phyloP scores from a whole-genome alignment of 2,113 vertebrate genomes.

The Parus major region DNA sequence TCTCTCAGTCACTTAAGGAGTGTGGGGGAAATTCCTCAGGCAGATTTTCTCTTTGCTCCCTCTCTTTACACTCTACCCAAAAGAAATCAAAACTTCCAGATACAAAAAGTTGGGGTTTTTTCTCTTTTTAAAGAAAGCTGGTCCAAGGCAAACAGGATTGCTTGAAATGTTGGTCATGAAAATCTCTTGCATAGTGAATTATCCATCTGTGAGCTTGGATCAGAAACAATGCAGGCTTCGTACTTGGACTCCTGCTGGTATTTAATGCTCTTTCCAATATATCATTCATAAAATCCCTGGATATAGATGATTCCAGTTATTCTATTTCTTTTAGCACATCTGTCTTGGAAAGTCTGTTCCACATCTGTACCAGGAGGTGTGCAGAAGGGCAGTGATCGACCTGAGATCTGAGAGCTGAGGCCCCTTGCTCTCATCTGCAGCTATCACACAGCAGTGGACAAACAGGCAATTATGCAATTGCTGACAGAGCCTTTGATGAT shows the following conservation, averaged over 20 bases:
- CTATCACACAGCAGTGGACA: not conserved
- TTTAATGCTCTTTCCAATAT: constrained; percentile 64
- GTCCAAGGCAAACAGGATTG: constrained; percentile 38
- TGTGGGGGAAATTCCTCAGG: rapidly evolving
- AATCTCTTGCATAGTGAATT: constrained; percentile 48
- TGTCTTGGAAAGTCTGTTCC: constrained; percentile 32
- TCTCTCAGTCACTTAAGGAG: not conserved
- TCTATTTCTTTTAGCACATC: constrained; percentile 13
- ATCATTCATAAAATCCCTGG: constrained; percentile 64
- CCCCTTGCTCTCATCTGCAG: not conserved
- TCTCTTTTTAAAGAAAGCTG: not conserved
- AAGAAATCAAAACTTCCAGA: not conserved
- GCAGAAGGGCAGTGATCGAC: not conserved
- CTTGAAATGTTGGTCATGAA: constrained; percentile 52
- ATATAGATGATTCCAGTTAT: constrained; percentile 36
- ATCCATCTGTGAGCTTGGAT: constrained; percentile 59
- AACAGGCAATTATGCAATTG: not conserved
- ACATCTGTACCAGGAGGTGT: not conserved
- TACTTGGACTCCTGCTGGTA: constrained; percentile 43
- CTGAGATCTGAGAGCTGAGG: not conserved
- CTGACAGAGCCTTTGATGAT: not conserved
- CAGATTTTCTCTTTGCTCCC: not conserved
- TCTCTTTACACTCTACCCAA: not conserved
- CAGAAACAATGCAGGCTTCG: constrained; percentile 29
- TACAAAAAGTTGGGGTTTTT: not conserved